phyloP scores from a whole-genome alignment of 2,113 vertebrate genomes.

The Brachypteracias leptosomus region DNA sequence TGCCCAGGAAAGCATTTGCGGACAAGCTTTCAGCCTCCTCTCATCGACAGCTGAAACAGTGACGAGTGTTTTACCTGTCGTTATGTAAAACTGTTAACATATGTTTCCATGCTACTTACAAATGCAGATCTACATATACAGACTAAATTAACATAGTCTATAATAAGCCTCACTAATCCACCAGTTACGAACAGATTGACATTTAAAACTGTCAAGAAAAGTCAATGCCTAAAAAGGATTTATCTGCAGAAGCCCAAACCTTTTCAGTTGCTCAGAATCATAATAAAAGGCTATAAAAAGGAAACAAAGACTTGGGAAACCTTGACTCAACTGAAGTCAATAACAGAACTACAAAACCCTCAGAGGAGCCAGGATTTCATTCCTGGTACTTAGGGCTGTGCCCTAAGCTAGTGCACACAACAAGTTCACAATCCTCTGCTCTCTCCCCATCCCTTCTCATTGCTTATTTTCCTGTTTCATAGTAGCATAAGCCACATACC shows the following conservation, averaged over 20 bases:
- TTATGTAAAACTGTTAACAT: slow-evolving; percentile 58
- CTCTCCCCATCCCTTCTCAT: neutral
- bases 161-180: slow-evolving; percentile 42
- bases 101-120: slow-evolving; percentile 29
- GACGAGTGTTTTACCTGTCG: slow-evolving; percentile 29
- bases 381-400: neutral
- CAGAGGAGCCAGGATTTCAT: neutral
- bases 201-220: slow-evolving; percentile 41
- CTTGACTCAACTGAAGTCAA: neutral
- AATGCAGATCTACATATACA: neutral
- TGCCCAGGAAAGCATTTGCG: slow-evolving; percentile 6
- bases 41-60: neutral
- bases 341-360: neutral
- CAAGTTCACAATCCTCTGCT: neutral
- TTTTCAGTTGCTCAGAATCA: neutral
- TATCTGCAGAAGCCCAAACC: neutral
- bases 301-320: neutral
- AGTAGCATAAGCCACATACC: neutral
- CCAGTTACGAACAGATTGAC: slow-evolving; percentile 27
- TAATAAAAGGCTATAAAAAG: neutral
- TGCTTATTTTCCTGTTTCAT: neutral
- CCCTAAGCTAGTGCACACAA: neutral
- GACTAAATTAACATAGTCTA: slow-evolving; percentile 20
- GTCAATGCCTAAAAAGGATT: neutral
- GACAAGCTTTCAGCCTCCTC: neutral